Evolutionary conservation across 2,113 vertebrate genomes (phyloP), one percentile per base, ranked within the genome.

Genomic region (Zingel zingel): DNA sequence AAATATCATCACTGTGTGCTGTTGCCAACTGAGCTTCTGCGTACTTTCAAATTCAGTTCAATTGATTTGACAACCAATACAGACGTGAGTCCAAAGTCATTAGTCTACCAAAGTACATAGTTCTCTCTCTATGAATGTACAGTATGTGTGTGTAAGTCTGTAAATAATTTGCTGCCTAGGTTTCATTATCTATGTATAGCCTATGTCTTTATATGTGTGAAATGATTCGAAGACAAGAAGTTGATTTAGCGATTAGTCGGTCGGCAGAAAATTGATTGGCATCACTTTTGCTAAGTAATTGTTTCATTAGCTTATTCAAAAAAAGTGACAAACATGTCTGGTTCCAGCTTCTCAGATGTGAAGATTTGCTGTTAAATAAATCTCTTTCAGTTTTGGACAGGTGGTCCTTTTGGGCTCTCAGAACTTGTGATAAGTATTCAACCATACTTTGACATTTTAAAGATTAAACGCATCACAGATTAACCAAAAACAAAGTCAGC

Each of bases 21-120:
- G 81, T 89, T 91, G 71, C 81, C 78, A 83, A 88, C 84, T 36
- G 30, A 81, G 77, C 45, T 36, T 63, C 53, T 33, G 15, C 56
- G 21, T 66, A 79, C 36, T 62, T 72, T 67, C 14, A 70, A 58
- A 54, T 61, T 68, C 69, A 39, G 62, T 47, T 84, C 10, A 47
- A 50, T 66, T 59, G 63, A 79, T 74, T 45, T 84, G 74, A 78
- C 74, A 79, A 45, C 39, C 66, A 13, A 74, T 54, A 51, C 25
- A 56, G 73, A 67, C 10, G 9, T 0, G 5, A 71, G 43, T 33
- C 45, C 45, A 59, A 64, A 84, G 48, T 80, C 72, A 71, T 76
- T 62, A 64, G 65, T 70, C 48, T 68, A n/a, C 58, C 27, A 33
- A 8, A 36, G 9, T 16, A 30, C 45, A 66, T 13, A 51, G 59